phyloP scores from a whole-genome alignment of 2,888 invertebrate genomes.

The Tiliacea citrago region DNA sequence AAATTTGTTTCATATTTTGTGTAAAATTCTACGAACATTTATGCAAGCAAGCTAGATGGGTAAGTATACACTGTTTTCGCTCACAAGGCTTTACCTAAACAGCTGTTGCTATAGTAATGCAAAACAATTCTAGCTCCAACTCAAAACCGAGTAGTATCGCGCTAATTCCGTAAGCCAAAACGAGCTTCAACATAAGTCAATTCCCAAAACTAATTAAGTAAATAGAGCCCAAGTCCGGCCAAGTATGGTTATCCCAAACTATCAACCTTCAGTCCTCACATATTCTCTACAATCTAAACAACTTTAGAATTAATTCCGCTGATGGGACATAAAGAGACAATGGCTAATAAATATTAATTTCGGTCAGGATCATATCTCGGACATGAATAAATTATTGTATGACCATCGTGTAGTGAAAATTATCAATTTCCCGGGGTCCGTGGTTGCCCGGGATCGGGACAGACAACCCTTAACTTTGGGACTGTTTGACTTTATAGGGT shows the following conservation, averaged over 20 bases:
- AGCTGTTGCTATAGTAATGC: too few species aligned
- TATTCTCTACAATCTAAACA: conserved; percentile 71
- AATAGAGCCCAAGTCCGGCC: conserved; percentile 66
- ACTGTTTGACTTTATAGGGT: conserved; percentile 80
- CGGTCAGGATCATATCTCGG: conserved; percentile 82
- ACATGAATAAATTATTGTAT: conserved; percentile 88
- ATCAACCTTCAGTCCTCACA: conserved; percentile 68
- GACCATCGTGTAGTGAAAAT: conserved; percentile 82
- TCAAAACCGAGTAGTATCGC: conserved; percentile 6
- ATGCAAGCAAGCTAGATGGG: too few species aligned
- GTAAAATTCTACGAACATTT: too few species aligned
- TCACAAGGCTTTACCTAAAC: too few species aligned
- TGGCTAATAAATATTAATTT: conserved; percentile 86
- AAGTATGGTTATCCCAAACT: conserved; percentile 65
- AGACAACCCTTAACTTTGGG: conserved; percentile 82
- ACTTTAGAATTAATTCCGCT: conserved; percentile 84
- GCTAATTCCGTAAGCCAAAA: conserved; percentile 38
- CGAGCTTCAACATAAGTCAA: conserved; percentile 59
- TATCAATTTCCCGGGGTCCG: conserved; percentile 84
- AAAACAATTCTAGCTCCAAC: conserved; percentile 2
- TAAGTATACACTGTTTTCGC: too few species aligned
- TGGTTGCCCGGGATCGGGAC: conserved; percentile 65
- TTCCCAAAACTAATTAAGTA: conserved; percentile 73
- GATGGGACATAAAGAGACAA: conserved; percentile 81
- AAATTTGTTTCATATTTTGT: too few species aligned